These are phyloP conservation scores for Uropetala carovei DNA, from an alignment of 2,888 invertebrate species.

Conservation along the genomic window DNA sequence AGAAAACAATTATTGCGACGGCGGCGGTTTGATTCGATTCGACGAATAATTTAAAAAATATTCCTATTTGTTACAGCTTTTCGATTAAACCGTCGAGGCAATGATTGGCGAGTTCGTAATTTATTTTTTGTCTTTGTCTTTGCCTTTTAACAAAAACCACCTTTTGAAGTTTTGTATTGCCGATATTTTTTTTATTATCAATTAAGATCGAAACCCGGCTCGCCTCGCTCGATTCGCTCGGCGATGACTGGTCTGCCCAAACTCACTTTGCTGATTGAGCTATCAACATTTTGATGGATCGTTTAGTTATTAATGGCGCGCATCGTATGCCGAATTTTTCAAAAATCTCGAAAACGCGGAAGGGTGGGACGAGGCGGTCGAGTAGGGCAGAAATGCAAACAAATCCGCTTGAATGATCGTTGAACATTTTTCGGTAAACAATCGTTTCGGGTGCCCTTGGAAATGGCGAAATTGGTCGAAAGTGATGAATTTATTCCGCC, in stretches of 20 bases:
- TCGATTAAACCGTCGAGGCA: no score
- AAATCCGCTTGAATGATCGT: constrained; percentile 12
- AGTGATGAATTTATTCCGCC: constrained; percentile 26
- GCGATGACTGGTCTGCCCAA: background rate
- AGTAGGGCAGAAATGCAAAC: background rate
- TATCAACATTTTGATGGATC: constrained; percentile 17
- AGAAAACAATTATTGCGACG: no score
- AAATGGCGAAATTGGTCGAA: constrained; percentile 28
- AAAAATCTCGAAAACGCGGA: background rate
- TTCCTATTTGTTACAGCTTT: no score
- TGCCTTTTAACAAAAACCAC: no score
- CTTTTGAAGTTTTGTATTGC: no score
- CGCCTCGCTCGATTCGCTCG: no score
- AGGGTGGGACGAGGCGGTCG: background rate
- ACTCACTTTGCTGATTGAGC: background rate
- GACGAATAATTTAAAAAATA: no score
- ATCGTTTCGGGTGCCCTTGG: background rate
- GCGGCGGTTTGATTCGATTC: no score
- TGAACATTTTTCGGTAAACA: constrained; percentile 12
- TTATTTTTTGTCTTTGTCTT: no score
- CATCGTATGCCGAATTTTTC: background rate
- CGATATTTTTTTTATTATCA: no score
- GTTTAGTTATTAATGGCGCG: background rate
- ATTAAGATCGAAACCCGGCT: no score
- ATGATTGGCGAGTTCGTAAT: no score